Evolutionary conservation across 2,888 invertebrate genomes (phyloP), one percentile per base, ranked within the genome.

Genomic region (Pandemis heparana): DNA sequence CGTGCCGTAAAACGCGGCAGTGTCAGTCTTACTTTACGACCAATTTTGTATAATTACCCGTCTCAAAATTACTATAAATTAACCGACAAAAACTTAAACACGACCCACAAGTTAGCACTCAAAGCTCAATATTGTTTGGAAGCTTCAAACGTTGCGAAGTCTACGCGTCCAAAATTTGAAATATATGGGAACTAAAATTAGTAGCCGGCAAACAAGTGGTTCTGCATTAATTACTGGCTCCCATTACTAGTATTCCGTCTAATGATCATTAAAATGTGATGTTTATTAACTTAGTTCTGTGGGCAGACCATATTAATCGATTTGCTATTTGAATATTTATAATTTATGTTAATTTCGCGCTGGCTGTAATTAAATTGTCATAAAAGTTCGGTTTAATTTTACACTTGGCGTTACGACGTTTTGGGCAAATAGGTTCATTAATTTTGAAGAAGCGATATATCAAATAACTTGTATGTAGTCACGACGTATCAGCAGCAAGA

Each of bases 321-420:
- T 70, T 74, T 74, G 69, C 16, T 39, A 41, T 60, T 70, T 60
- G 70, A 70, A 61, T 69, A 65, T 74, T 74, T 74, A 61, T 74
- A 74, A 68, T 70, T 65, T 74, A 74, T 70, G 74, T 39, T 39
- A 70, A 70, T 70, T 70, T 70, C 5, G 60, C 18, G 41, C 14
- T 63, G 63, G 23, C 62, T 68, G 53, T 70, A 65, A 74, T 74
- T 65, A 74, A 70, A 70, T 38, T 38, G 74, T 60, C 70, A 14
- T 74, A 70, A 74, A 53, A 12, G 68, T 51, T 63, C n/a, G 51
- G 69, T 32, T 23, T 61, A 60, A 70, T 74, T 74, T 70, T 74
- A 74, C 70, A 74, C 65, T 69, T 53, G 23, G 64, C n/a, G 62
- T 18, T 43, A 43, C 41, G 65, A 43, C 39, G n/a, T 16, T 59